These are phyloP conservation scores for silkworm (Bombyx mori) DNA, from an alignment of 1,140 invertebrate species.

Conservation along the genomic window ASM3026992v2 NC_085109.1:7543501-7544000, in stretches of 20 bases:
- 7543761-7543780: conserved; percentile 40
- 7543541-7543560: background rate
- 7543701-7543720: conserved; percentile 61
- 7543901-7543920: conserved; percentile 18
- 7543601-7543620: conserved; percentile 1
- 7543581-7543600: background rate
- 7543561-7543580: background rate
- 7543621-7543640: conserved; percentile 30
- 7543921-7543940: conserved; percentile 28
- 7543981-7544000: conserved; percentile 6
- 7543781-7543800: conserved; percentile 47
- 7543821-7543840: conserved; percentile 45
- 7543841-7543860: conserved; percentile 41
- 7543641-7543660: conserved; percentile 15
- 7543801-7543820: conserved; percentile 27
- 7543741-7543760: conserved; percentile 47
- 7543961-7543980: conserved; percentile 5
- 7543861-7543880: conserved; percentile 41
- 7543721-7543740: conserved; percentile 57
- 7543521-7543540: too few relatives aligned
- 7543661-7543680: conserved; percentile 36
- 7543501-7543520: too few relatives aligned
- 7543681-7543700: conserved; percentile 49
- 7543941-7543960: conserved; percentile 22
- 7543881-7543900: conserved; percentile 22